phyloP scores from a whole-genome alignment of 2,888 invertebrate species.

The Lasioglossum morio region DNA sequence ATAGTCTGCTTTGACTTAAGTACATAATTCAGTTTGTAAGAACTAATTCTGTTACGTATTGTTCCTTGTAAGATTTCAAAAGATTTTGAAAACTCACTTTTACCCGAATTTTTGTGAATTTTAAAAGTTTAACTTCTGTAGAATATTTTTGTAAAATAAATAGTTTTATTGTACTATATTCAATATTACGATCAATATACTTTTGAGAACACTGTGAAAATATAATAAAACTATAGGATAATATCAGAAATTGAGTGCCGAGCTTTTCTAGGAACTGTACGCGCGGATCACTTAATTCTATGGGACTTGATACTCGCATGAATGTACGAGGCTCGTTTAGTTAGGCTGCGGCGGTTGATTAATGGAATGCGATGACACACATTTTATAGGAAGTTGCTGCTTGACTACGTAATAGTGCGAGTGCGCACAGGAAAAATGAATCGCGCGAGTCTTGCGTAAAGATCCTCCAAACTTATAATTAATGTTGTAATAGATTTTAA shows the following conservation, averaged over 20 bases:
- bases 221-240: not conserved
- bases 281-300: not conserved
- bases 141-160: no score
- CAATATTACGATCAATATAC: not conserved
- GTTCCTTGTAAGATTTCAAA: no score
- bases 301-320: not conserved
- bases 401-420: not conserved
- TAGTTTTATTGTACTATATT: no score
- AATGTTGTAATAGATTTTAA: not conserved
- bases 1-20: no score
- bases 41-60: no score
- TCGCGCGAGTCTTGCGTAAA: not conserved
- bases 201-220: not conserved
- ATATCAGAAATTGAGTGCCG: not conserved
- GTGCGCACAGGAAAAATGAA: not conserved
- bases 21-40: no score
- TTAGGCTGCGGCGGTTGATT: slow-evolving; percentile 1
- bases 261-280: not conserved
- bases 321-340: slow-evolving; percentile 1
- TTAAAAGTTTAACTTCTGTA: no score
- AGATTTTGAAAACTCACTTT: no score
- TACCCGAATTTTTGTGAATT: no score
- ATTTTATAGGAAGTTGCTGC: not conserved
- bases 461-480: not conserved
- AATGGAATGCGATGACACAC: slow-evolving; percentile 13